These are phyloP conservation scores for Plumapathes pennacea DNA, from an alignment of 92 coral and sea anemone genomes.

Conservation along the genomic window DNA sequence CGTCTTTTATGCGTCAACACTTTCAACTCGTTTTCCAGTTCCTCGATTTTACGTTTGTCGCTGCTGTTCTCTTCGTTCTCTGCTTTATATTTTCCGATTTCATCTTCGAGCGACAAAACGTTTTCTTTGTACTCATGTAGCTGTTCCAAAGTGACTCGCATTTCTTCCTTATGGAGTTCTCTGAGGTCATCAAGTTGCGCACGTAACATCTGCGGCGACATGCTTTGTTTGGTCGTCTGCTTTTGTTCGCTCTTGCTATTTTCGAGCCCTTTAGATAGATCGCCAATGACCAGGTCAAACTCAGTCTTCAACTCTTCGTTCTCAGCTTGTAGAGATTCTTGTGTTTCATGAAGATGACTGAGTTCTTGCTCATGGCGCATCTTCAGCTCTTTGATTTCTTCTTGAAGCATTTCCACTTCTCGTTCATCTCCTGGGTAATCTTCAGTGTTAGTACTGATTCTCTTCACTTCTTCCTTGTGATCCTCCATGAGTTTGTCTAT, in stretches of 20 bases:
- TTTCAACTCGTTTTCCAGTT: slow-evolving; percentile 52
- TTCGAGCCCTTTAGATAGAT: slow-evolving; percentile 73
- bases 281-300: slow-evolving; percentile 78
- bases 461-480: slow-evolving; percentile 50
- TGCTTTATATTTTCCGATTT: slow-evolving; percentile 30
- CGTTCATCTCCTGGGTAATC: slow-evolving; percentile 4
- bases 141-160: slow-evolving; percentile 53
- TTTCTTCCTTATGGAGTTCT: slow-evolving; percentile 42
- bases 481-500: slow-evolving; percentile 49
- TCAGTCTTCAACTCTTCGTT: slow-evolving; percentile 82
- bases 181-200: slow-evolving; percentile 61
- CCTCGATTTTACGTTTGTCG: slow-evolving; percentile 20
- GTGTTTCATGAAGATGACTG: slow-evolving; percentile 65
- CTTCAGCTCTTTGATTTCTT: slow-evolving; percentile 65
- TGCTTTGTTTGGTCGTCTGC: slow-evolving; percentile 21
- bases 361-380: slow-evolving; percentile 63
- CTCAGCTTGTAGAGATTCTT: slow-evolving; percentile 79
- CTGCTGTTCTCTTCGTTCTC: slow-evolving; percentile 6
- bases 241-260: slow-evolving; percentile 34
- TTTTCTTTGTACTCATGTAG: slow-evolving; percentile 56
- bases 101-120: slow-evolving; percentile 32
- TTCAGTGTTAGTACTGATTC: slow-evolving; percentile 26
- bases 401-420: slow-evolving; percentile 17
- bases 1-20: slow-evolving; percentile 16
- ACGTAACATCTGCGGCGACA: slow-evolving; percentile 34